phyloP scores from a whole-genome alignment of 2,797 vertebrate genomes.

The Poecilia velifera region DNA sequence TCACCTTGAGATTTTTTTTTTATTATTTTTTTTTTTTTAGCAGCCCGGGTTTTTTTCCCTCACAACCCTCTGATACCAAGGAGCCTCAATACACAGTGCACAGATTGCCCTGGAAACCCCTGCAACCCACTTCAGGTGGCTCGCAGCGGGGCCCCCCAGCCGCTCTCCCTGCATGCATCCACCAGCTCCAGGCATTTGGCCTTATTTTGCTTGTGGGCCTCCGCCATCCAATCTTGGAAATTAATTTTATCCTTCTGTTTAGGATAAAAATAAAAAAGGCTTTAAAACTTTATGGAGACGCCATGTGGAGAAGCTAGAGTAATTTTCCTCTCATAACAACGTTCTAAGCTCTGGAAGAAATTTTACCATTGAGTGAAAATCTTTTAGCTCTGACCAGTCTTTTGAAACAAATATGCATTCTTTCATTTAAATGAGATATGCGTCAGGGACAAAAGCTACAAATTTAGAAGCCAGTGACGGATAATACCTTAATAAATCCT shows the following conservation, averaged over 20 bases:
- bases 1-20: not conserved
- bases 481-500: slow-evolving; percentile 71
- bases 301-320: not conserved
- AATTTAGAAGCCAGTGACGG: not conserved
- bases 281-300: not conserved
- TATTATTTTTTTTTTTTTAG: not conserved
- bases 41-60: not conserved
- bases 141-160: not conserved
- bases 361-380: not conserved
- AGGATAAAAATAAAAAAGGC: too few relatives aligned
- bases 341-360: not conserved
- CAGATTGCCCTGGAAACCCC: not conserved
- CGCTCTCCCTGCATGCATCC: not conserved
- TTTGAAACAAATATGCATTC: not conserved
- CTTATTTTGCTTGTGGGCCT: not conserved
- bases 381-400: not conserved
- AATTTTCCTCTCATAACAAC: not conserved
- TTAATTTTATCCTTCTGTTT: not conserved
- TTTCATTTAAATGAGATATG: not conserved
- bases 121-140: not conserved
- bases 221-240: not conserved
- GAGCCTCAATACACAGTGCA: not conserved
- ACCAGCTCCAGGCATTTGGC: not conserved
- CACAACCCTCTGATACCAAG: not conserved
- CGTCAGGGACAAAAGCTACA: not conserved